Evolutionary conservation across 2,797 vertebrate genomes (phyloP), one percentile per base, ranked within the genome.

Genomic region (Triplophysa bombifrons): DNA sequence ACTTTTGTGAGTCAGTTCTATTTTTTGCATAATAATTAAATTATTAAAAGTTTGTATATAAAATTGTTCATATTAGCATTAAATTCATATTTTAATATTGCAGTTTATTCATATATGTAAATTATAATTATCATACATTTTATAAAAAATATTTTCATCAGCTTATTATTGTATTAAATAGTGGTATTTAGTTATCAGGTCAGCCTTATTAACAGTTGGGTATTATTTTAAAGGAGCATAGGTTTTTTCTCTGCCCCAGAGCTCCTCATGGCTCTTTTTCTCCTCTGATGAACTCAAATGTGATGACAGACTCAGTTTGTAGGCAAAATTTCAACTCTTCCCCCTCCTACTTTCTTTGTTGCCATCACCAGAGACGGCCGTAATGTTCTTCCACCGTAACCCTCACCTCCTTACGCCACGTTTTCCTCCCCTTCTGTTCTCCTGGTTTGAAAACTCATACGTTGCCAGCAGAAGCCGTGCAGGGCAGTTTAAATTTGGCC

Each of bases 401-500:
- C 55, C 68, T 61, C 68, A 60, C 63, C 60, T 25, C 74, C 16
- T 48, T 69, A 66, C 16, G 11, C 14, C 6, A 8, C 71, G n/a
- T 74, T 76, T 68, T 81, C 67, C 67, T 71, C 51, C 63, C 80
- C 71, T 53, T 65, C 73, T 20, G 64, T 66, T 38, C 72, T 74
- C 75, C 56, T 46, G 44, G 53, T 82, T 71, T 83, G 66, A 70
- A 82, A 85, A 84, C 82, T 75, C 78, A 73, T 55, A 14, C 38
- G 56, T 44, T 84, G 84, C 83, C 83, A 87, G 81, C 76, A 83
- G 76, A 67, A 84, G 48, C 71, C 51, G 80, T 83, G 68, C 76
- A 0, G 72, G 81, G 76, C 84, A 88, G 84, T 85, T 88, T 82
- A 85, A 82, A 85, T 84, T 87, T 83, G 84, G 84, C 71, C 74